These are phyloP conservation scores for Caenorhabditis virilis DNA, from an alignment of 2,888 invertebrate species.

Conservation along the genomic window DNA sequence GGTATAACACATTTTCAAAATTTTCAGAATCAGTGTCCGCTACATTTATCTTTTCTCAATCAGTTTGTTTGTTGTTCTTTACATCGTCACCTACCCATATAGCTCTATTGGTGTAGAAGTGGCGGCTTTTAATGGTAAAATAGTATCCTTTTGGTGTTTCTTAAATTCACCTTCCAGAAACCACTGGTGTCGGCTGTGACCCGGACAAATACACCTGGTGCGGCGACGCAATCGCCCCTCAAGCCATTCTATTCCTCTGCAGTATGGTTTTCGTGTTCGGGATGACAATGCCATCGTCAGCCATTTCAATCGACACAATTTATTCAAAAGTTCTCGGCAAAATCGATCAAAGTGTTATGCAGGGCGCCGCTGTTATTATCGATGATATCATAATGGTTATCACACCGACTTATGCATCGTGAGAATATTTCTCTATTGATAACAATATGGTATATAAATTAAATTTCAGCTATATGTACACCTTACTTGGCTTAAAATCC, in stretches of 20 bases:
- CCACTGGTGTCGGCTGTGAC: constrained; percentile 35
- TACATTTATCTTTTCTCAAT: constrained; percentile 30
- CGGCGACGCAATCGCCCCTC: constrained; percentile 20
- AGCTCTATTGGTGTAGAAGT: constrained; percentile 44
- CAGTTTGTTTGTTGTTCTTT: constrained; percentile 38
- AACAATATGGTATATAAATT: background rate
- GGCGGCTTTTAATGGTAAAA: constrained; percentile 18
- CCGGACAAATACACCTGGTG: constrained; percentile 37
- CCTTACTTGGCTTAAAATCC: constrained; percentile 30
- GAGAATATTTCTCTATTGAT: constrained; percentile 1
- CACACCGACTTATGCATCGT: constrained; percentile 42
- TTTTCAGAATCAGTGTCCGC: constrained; percentile 21
- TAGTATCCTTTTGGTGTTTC: too few relatives aligned
- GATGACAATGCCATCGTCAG: constrained; percentile 29
- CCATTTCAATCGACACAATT: constrained; percentile 35
- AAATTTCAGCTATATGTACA: constrained; percentile 33
- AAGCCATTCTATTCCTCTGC: constrained; percentile 38
- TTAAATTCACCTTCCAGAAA: background rate
- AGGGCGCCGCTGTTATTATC: constrained; percentile 31
- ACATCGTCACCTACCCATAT: constrained; percentile 55
- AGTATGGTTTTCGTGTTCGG: constrained; percentile 44
- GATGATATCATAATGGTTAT: constrained; percentile 35
- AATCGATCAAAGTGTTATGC: constrained; percentile 45
- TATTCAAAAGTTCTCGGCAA: constrained; percentile 39
- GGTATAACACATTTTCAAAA: background rate